Percentiles rank a stretch among this genome's conserved stretches.
Conservation (phyloP, 2,888 invertebrate genomes). For the Eupithecia insigniata region DNA sequence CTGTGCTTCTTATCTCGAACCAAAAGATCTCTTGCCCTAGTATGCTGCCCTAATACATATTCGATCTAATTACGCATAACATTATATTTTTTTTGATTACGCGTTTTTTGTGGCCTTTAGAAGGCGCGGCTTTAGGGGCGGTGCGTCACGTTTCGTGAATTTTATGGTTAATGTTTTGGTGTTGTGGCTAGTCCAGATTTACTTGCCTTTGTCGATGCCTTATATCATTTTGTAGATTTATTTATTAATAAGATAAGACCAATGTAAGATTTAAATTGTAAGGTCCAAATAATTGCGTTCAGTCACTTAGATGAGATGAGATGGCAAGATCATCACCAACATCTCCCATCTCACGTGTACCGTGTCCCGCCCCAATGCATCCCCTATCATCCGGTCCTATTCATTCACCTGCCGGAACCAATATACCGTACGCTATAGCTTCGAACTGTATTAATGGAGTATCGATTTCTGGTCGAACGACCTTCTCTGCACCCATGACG, state of each 20-base stretch:
- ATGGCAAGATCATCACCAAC: conserved; percentile 62
- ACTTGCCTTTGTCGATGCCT: background rate
- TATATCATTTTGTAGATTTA: background rate
- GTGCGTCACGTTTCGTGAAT: background rate
- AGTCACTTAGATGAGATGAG: conserved; percentile 25
- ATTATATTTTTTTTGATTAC: conserved; percentile 60
- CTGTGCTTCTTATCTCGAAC: conserved; percentile 37
- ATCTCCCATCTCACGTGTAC: conserved; percentile 52
- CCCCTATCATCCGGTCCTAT: conserved; percentile 57
- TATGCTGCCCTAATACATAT: conserved; percentile 80
- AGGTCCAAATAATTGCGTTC: background rate
- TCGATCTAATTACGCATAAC: conserved; percentile 85
- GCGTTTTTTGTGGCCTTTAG: conserved; percentile 30
- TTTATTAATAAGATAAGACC: background rate
- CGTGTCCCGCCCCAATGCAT: conserved; percentile 61
- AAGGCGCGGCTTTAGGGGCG: conserved; percentile 4
- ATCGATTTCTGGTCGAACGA: conserved; percentile 80
- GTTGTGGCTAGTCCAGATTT: background rate
- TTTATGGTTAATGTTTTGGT: background rate
- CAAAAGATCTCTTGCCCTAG: conserved; percentile 49
- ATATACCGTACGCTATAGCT: conserved; percentile 73
- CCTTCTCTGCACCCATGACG: conserved; percentile 70
- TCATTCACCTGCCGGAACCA: conserved; percentile 73
- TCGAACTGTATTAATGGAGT: conserved; percentile 76
- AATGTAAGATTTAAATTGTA: background rate